These are phyloP conservation scores for Dermatemys mawii DNA, from an alignment of 2,113 vertebrate genomes.

Conservation along the genomic window DNA sequence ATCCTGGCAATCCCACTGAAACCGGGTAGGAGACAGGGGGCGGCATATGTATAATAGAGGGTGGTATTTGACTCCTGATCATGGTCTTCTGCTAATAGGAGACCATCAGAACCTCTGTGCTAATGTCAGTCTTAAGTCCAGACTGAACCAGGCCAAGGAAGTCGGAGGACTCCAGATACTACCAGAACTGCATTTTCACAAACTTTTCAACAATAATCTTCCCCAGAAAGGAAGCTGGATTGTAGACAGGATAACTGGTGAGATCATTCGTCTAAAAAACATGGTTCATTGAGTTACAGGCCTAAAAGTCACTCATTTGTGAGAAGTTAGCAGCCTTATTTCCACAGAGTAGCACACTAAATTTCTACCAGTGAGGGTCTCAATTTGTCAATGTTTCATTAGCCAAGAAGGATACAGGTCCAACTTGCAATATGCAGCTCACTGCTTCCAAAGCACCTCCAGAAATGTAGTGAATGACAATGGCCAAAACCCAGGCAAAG, in stretches of 20 bases:
- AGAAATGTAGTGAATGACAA: slow-evolving; percentile 8
- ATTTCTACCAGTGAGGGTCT: not conserved
- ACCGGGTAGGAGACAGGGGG: not conserved
- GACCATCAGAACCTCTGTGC: not conserved
- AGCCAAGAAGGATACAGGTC: not conserved
- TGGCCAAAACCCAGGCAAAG: slow-evolving; percentile 26
- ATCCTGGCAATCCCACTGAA: no score
- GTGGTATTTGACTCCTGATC: not conserved
- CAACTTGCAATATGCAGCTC: not conserved
- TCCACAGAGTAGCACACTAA: not conserved
- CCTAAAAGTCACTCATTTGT: not conserved
- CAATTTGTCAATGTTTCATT: not conserved
- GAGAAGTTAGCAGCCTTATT: not conserved
- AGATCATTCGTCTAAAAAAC: not conserved
- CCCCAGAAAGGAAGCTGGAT: not conserved
- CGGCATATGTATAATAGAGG: not conserved
- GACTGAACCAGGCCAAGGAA: not conserved
- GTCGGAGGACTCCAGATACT: not conserved
- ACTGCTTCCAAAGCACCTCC: not conserved
- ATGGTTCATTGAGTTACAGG: not conserved
- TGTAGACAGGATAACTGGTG: not conserved
- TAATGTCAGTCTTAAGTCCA: not conserved
- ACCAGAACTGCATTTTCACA: not conserved
- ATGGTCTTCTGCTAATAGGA: not conserved
- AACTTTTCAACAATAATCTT: not conserved